These are phyloP conservation scores for Volucella zonaria DNA, from an alignment of 2,888 invertebrate species.

Conservation along the genomic window DNA sequence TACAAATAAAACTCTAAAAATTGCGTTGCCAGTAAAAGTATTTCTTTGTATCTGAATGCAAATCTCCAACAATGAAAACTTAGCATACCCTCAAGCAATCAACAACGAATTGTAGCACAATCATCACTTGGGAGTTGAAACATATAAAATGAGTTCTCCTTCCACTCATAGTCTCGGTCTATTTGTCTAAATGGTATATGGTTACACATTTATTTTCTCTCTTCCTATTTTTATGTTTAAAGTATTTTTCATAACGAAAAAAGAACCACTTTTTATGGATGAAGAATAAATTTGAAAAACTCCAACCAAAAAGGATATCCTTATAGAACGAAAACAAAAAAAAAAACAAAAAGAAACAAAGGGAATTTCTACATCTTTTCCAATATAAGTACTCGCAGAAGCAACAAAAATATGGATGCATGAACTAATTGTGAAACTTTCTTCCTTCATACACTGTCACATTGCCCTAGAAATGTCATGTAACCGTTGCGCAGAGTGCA, in stretches of 20 bases:
- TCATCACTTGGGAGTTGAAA: constrained; percentile 44
- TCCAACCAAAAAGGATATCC: constrained; percentile 8
- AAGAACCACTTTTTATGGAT: constrained; percentile 10
- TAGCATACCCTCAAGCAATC: constrained; percentile 43
- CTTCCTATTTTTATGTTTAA: background rate
- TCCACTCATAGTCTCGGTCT: background rate
- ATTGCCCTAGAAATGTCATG: constrained; percentile 32
- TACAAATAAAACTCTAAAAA: constrained; percentile 1
- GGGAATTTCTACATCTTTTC: constrained; percentile 6
- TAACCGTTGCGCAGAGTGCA: constrained; percentile 6
- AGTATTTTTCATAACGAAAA: constrained; percentile 14
- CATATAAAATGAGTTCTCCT: constrained; percentile 13
- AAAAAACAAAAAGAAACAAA: constrained; percentile 6
- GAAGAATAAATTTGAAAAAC: constrained; percentile 54
- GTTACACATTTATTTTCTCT: background rate
- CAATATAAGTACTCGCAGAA: background rate
- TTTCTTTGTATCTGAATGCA: constrained; percentile 25
- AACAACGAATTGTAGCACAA: constrained; percentile 53
- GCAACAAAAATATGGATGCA: background rate
- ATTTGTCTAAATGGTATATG: background rate
- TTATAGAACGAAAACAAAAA: constrained; percentile 6
- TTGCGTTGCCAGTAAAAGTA: constrained; percentile 18
- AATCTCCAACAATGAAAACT: constrained; percentile 31
- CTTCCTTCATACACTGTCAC: constrained; percentile 16
- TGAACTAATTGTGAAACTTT: constrained; percentile 22